Conservation (phyloP, 2,888 invertebrate genomes). For the Pyrgus malvae region DNA sequence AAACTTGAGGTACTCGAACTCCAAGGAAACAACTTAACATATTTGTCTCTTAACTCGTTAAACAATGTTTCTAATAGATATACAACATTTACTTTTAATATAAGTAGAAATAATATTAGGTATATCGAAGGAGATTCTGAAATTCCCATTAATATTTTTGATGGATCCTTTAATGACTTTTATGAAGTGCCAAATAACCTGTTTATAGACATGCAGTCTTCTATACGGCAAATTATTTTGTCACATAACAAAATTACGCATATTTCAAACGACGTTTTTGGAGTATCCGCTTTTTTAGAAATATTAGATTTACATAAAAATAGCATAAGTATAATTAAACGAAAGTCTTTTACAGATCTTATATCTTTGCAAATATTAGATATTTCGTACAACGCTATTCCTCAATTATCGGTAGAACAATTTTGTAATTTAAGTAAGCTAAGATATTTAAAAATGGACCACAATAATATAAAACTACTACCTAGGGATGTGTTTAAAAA, state of each 20-base stretch:
- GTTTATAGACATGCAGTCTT: slow-evolving; percentile 83
- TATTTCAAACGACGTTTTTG: slow-evolving; percentile 88
- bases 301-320: slow-evolving; percentile 88
- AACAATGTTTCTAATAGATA: slow-evolving; percentile 85
- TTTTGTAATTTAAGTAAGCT: slow-evolving; percentile 89
- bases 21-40: slow-evolving; percentile 88
- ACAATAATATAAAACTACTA: slow-evolving; percentile 87
- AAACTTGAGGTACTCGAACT: slow-evolving; percentile 90
- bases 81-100: slow-evolving; percentile 87
- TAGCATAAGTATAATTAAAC: slow-evolving; percentile 86
- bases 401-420: slow-evolving; percentile 89
- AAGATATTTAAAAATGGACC: slow-evolving; percentile 86
- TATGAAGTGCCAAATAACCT: slow-evolving; percentile 84
- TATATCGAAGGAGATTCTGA: slow-evolving; percentile 70
- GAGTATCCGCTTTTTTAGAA: slow-evolving; percentile 86
- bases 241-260: slow-evolving; percentile 87
- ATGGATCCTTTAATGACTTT: slow-evolving; percentile 86
- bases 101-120: slow-evolving; percentile 86
- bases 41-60: slow-evolving; percentile 85
- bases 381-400: slow-evolving; percentile 88
- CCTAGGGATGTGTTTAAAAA: slow-evolving; percentile 90
- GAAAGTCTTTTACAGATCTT: slow-evolving; percentile 89
- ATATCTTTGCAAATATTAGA: slow-evolving; percentile 89
- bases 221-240: slow-evolving; percentile 86
- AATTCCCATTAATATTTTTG: slow-evolving; percentile 85